Conservation (phyloP, 2,888 invertebrate species). For the Macropis europaea region DNA sequence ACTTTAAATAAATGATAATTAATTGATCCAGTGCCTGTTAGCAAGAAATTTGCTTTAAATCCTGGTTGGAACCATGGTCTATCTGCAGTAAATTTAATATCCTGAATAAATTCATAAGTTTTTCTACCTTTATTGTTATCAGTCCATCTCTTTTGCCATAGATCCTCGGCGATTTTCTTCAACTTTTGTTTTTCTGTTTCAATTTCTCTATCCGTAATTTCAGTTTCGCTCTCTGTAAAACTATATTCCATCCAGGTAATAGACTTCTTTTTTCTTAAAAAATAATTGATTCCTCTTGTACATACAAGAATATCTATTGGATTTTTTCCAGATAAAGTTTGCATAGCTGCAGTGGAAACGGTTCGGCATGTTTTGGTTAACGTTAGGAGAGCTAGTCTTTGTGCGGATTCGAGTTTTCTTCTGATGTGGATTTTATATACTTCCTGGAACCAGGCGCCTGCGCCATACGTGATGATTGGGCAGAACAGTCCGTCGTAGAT, state of each 20-base stretch:
- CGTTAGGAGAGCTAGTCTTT: neutral
- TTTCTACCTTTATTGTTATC: neutral
- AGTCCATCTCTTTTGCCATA: constrained; percentile 2
- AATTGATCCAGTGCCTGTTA: constrained; percentile 1
- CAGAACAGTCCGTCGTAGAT: neutral
- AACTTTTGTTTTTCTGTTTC: neutral
- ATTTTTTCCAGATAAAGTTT: neutral
- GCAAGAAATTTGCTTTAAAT: neutral
- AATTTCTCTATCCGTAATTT: no score
- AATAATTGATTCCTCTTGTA: neutral
- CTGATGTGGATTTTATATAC: neutral
- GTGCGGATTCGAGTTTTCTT: neutral
- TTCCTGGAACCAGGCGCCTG: neutral
- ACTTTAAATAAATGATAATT: neutral
- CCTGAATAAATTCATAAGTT: neutral
- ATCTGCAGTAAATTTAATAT: neutral
- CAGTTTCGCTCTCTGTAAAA: neutral
- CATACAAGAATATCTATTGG: neutral
- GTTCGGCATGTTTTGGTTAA: neutral
- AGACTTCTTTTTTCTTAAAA: neutral
- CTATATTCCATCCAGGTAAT: neutral
- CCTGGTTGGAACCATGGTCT: neutral
- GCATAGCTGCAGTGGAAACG: neutral
- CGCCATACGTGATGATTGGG: neutral
- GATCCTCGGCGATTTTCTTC: neutral